Evolutionary conservation across 2,797 vertebrate species (phyloP), one percentile per base, ranked within the genome.

Genomic region (Rhinogobio ventralis): DNA sequence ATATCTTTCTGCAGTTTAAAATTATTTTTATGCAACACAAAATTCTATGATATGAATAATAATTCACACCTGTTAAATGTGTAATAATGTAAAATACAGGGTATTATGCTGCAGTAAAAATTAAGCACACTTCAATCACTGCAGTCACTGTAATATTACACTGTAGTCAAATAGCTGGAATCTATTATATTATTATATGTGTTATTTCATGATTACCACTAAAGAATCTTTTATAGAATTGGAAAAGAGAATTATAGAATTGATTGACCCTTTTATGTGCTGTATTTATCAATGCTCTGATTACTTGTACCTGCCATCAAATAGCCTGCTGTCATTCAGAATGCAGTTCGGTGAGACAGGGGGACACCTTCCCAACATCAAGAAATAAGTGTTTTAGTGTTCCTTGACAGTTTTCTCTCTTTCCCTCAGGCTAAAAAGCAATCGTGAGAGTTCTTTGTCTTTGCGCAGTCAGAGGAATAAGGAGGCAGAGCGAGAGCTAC

Each of bases 401-500:
- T 36, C 20, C 30, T 1, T 73, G 8, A 51, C n/a, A 57, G 1
- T 33, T 75, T 23, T 60, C 11, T 51, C 23, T 67, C 20, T 33
- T 45, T 79, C 11, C 51, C 11, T 84, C 72, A 84, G 80, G 57
- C 20, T 42, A 20, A 62, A 62, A 62, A 66, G 86, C 13, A 86
- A 25, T 23, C 57, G 71, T 45, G 89, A 93, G 1, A 93, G 94
- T 67, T 90, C 93, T 30, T 85, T 95, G 88, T 92, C 90, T 19
- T 86, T 79, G 23, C 93, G 92, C 89, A 93, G 91, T 86, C 87
- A 91, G 76, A 94, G 92, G 86, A 94, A 96, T 88, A 94, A 89
- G 62, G 67, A 94, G 23, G 91, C 96, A 0, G 94, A 96, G 82
- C 90, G 95, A 86, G 96, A 97, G 88, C 92, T 99, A 78, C 95